These are phyloP conservation scores for Reticulitermes speratus DNA, from an alignment of 1,140 invertebrate species.

Conservation along the genomic window DNA sequence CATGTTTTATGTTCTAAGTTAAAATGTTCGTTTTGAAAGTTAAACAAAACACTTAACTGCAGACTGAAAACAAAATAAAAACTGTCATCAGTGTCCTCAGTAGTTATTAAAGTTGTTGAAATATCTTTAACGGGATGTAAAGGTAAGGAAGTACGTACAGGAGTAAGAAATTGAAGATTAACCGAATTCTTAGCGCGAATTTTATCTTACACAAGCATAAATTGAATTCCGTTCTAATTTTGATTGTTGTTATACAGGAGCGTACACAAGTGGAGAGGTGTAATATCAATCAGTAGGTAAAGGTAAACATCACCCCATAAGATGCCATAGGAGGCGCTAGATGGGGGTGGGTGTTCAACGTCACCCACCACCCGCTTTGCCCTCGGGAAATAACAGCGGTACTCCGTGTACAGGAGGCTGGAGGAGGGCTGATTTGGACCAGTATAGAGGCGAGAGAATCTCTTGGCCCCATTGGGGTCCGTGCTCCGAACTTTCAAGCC, in stretches of 20 bases:
- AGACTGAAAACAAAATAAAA: not conserved
- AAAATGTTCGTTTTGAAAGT: not conserved
- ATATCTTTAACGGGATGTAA: not conserved
- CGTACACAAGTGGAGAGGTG: too few species aligned
- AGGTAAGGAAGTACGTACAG: not conserved
- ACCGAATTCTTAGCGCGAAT: not conserved
- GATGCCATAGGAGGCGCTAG: too few species aligned
- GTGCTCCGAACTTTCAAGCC: too few species aligned
- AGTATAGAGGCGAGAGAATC: too few species aligned
- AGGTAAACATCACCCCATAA: too few species aligned
- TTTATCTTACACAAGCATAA: not conserved
- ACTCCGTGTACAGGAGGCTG: too few species aligned
- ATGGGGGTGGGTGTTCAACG: too few species aligned
- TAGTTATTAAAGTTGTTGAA: not conserved
- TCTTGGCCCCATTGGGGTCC: too few species aligned
- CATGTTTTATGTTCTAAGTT: not conserved
- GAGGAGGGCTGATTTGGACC: too few species aligned
- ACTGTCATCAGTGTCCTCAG: not conserved
- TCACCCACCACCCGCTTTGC: too few species aligned
- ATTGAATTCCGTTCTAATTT: not conserved
- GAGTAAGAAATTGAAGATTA: not conserved
- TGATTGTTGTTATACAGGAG: not conserved
- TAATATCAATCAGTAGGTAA: too few species aligned
- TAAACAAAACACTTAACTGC: conserved; percentile 13
- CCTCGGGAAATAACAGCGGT: too few species aligned